A percentile compares a stretch with the other conserved stretches of the same genome.
Evolutionary conservation across 2,797 vertebrate genomes (phyloP).

Genomic region (Propithecus deckenii): DNA sequence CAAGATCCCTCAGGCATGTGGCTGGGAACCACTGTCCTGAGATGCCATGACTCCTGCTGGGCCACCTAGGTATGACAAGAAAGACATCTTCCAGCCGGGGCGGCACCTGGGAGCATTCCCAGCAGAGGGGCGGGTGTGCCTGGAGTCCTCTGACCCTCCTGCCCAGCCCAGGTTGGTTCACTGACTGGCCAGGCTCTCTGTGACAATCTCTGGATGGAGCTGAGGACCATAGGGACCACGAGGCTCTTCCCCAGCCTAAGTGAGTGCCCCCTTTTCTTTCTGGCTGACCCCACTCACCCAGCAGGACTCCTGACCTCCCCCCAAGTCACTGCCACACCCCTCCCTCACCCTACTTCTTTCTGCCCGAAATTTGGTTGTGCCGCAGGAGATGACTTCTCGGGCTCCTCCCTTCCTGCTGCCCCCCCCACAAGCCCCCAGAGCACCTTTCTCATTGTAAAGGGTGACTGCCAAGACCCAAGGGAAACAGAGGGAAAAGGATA

Average conservation of each 20-base stretch:
- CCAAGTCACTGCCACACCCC: background rate
- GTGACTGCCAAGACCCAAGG: background rate
- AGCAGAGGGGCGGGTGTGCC: background rate
- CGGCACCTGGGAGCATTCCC: background rate
- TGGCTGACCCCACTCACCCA: background rate
- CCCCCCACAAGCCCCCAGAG: background rate
- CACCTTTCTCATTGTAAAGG: background rate
- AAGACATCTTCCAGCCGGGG: background rate
- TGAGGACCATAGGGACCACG: background rate
- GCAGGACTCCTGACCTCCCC: background rate
- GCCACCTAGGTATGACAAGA: background rate
- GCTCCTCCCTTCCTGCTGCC: background rate
- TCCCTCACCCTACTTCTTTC: background rate
- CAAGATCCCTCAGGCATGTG: accelerated
- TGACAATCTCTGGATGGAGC: background rate
- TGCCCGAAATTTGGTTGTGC: background rate
- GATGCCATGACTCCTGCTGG: accelerated
- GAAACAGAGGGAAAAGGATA: background rate
- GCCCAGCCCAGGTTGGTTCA: background rate
- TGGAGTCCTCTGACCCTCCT: background rate
- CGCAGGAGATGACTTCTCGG: background rate
- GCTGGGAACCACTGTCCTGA: background rate
- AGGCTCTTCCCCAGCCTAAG: background rate
- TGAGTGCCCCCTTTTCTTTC: background rate
- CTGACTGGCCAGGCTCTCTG: background rate